Evolutionary conservation across 1,140 invertebrate genomes (phyloP), one percentile per base, ranked within the genome.

Genomic region (Pachypeltis micranthus): DNA sequence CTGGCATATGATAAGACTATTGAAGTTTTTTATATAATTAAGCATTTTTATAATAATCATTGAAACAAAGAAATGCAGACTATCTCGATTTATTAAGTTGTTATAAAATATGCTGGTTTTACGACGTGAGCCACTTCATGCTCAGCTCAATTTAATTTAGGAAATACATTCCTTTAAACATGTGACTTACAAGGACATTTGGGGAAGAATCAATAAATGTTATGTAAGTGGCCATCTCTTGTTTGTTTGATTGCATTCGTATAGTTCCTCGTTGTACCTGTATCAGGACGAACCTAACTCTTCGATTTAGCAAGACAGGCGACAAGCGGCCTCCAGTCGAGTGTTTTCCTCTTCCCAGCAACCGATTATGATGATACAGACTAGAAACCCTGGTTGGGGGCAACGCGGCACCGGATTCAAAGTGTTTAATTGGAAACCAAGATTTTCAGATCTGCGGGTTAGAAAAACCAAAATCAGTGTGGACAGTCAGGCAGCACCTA

Each of bases 141-240:
- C 57, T 59, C 57, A 59, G 57, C 57, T 59, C 57, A 59, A 59
- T 29, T 19, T 29, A 59, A 59, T 59, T 59, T 28, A 29, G 57
- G 27, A 59, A 59, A 59, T 59, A 31, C 29, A 59, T 59, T 59
- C 57, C 57, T 59, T 59, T 19, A 39, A 51, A 51, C 47, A 29
- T 59, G 57, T 59, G 57, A 59, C 57, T 59, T 59, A 59, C 57
- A 59, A 59, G 29, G 26, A 59, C 57, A 31, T 59, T 59, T 59
- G 57, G 34, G 47, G 23, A 51, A 51, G 47, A 59, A 59, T 59
- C 57, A 59, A 59, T 59, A 59, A 59, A 59, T 59, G 57, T 59
- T 59, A 59, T 28, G 57, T 59, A 59, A 59, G 57, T 59, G 57
- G 57, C 57, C 24, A n/a, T n/a, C n/a, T n/a, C n/a, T n/a, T n/a